Base-by-base conservation (phyloP, 2,797 vertebrate genomes). In the Sciurus vulgaris region DNA sequence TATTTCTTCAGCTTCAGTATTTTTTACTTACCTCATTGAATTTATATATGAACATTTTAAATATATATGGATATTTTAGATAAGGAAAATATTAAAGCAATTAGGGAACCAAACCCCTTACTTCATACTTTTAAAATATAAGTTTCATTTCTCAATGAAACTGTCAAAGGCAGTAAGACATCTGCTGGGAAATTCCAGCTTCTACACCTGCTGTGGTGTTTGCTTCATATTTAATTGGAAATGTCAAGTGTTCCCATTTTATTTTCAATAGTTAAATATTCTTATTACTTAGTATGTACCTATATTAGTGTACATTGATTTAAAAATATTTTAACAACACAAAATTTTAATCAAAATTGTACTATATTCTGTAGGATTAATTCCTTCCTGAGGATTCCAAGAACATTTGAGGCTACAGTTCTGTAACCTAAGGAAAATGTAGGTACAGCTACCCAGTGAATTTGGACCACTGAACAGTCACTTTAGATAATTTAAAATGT, bases 401-500 rank as follows among this genome's bases (percentile, higher is more conserved):
- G 74, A 10, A 81, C 38, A 44, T 51, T 61, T 91, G 33, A 88
- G 69, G 44, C 65, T 79, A 7, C 13, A 89, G 79, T 44, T 94
- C n/a, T 76, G 5, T 51, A 91, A 72, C 38, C 47, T 38, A 70
- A 70, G 38, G 86, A 91, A 83, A 94, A 94, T 54, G 54, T 33
- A 77, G 59, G 47, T 70, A 6, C 14, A 77, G 17, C 28, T 51
- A 73, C 76, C 69, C 63, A 73, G 2, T 84, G 70, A 77, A 79
- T 84, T 41, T 69, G 38, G 30, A 56, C 26, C 2, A 1, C 12
- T 88, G 49, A 22, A 63, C 30, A 69, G 54, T 86, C 30, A 38
- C 12, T 94, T 81, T 35, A 54, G n/a, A 87, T 91, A 96, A 84
- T 81, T 70, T 92, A 87, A 89, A 93, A 82, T 63, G 30, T 72